Evolutionary conservation across 2,113 vertebrate species (phyloP), one percentile per base, ranked within the genome.

Genomic region (Archocentrus centrarchus): DNA sequence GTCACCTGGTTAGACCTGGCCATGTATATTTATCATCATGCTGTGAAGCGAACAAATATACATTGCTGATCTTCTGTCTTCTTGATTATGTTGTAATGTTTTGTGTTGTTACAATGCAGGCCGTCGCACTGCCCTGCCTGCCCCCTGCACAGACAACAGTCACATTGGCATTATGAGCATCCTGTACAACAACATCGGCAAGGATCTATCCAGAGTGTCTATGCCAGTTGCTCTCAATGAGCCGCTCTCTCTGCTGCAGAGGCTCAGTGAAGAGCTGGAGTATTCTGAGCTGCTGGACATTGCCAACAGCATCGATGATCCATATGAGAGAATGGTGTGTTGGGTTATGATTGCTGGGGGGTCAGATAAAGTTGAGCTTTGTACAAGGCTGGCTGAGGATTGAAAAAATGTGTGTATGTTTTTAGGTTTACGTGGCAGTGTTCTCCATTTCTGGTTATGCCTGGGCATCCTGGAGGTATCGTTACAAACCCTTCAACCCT

Each of bases 401-500:
- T 50, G 35, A 30, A 1, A 30, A 73, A 50, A n/a, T 1, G 0
- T 0, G 0, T 64, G n/a, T 14, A 0, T 85, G 9, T 83, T 50
- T 17, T 1, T 93, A 98, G 98, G 96, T 99, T 14, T 98, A 96
- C 4, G 84, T 98, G 17, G 97, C 97, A 0, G 97, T 93, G 9
- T 99, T 99, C 6, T 97, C 97, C 0, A 97, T 98, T 61, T 99
- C 98, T 0, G 97, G 97, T 82, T 99, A 99, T 15, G 97, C 97
- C 37, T 98, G 97, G 93, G 98, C 97, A 0, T 96, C 96, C 57
- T 97, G 97, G 95, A 96, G 98, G 20, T 94, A 97, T 7, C 94
- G 97, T 81, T 97, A 97, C 94, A 99, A 99, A 80, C 98, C 98
- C 58, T 99, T 99, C 94, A 99, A 99, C 93, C 98, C 98, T 0